These are phyloP conservation scores for Lophura nycthemera DNA, from an alignment of 2,113 vertebrate species.

Conservation along the genomic window DNA sequence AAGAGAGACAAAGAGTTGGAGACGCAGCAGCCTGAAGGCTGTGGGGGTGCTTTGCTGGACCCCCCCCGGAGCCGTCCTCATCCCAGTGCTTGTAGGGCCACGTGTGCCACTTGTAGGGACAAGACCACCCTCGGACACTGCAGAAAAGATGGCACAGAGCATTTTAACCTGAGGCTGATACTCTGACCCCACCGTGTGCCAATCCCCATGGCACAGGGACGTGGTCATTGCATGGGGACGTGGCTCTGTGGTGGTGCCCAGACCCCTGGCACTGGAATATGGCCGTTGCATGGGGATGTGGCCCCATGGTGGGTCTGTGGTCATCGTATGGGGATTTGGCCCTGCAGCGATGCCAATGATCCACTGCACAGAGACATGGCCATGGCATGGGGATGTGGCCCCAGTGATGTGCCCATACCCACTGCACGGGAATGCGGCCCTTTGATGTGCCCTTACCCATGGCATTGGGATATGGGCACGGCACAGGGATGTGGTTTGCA, in stretches of 20 bases:
- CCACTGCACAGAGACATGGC: no score
- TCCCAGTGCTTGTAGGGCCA: accelerated
- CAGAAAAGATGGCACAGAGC: accelerated
- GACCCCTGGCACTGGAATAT: no score
- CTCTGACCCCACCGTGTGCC: no score
- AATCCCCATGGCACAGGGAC: accelerated
- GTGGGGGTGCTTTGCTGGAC: neutral
- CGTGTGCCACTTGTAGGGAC: neutral
- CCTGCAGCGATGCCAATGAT: no score
- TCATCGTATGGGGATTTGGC: no score
- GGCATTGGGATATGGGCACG: neutral
- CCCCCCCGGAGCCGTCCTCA: neutral
- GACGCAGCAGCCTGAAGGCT: neutral
- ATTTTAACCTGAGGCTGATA: neutral
- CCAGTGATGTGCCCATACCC: no score
- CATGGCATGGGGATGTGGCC: no score
- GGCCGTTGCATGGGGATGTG: accelerated
- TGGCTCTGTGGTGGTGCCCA: no score
- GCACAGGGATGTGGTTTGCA: neutral
- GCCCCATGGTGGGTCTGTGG: no score
- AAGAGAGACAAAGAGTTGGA: conserved; percentile 34
- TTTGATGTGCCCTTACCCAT: neutral
- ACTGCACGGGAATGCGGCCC: neutral
- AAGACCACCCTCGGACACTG: neutral
- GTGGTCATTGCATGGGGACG: no score